A percentile compares a stretch with the other conserved stretches of the same genome.
phyloP scores from a whole-genome alignment of 2,797 vertebrate genomes.

The Chromis chromis region DNA sequence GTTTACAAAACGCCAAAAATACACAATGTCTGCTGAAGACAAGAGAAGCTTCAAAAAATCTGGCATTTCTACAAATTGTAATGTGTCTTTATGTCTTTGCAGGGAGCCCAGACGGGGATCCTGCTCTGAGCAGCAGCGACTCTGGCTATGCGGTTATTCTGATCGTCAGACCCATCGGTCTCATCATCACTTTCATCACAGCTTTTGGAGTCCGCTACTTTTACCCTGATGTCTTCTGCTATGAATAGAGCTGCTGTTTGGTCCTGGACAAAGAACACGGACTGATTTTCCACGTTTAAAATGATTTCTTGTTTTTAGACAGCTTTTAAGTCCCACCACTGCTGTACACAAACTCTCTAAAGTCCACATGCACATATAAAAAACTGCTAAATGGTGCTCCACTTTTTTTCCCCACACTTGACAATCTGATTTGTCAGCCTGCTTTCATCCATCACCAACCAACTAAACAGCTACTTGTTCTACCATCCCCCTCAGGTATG shows the following conservation, averaged over 20 bases:
- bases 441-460: neutral
- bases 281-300: neutral
- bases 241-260: slow-evolving; percentile 55
- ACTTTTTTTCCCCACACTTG: neutral
- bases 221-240: slow-evolving; percentile 73
- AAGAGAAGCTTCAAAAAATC: neutral
- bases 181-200: slow-evolving; percentile 72
- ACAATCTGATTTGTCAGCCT: neutral
- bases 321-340: neutral
- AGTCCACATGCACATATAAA: neutral
- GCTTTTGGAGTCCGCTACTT: slow-evolving; percentile 68
- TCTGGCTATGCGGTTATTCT: slow-evolving; percentile 58
- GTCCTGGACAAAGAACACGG: neutral
- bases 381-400: neutral
- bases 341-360: neutral
- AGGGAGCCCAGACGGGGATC: slow-evolving; percentile 80
- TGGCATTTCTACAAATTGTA: neutral
- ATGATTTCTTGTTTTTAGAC: neutral
- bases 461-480: too few species aligned
- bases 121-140: slow-evolving; percentile 11
- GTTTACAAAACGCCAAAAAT: too few species aligned
- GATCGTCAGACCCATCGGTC: slow-evolving; percentile 58
- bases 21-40: neutral
- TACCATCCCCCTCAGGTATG: too few species aligned
- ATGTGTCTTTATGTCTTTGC: slow-evolving; percentile 29